Evolutionary conservation across 64 coral and sea anemone species (phyloP).

Genomic region (Pocillopora verrucosa): DNA sequence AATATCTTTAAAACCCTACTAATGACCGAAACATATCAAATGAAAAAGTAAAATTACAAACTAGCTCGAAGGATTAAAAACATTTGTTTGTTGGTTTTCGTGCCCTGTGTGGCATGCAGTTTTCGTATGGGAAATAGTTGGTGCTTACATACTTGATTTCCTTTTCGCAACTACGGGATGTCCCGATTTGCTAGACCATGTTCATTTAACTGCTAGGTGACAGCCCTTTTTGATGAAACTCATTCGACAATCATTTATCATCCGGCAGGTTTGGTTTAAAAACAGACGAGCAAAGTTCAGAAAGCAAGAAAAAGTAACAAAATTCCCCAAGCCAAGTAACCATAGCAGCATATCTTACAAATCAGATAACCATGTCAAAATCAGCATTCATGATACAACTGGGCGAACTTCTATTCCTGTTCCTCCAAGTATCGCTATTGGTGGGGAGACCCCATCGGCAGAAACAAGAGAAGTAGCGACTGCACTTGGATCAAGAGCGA

Average conservation of each 20-base stretch:
- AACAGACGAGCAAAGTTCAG: conserved; percentile 69
- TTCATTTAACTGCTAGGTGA: neutral
- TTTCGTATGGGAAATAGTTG: too few relatives aligned
- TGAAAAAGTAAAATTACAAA: too few relatives aligned
- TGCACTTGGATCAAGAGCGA: neutral
- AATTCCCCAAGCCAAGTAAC: neutral
- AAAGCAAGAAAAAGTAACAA: conserved; percentile 51
- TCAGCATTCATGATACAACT: neutral
- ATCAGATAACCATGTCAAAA: neutral
- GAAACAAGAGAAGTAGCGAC: neutral
- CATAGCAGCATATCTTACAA: neutral
- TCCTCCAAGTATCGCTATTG: conserved; percentile 29
- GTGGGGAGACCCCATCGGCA: neutral
- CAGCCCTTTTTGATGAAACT: too few relatives aligned
- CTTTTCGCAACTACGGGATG: too few relatives aligned
- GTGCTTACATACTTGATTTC: too few relatives aligned
- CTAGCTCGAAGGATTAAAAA: too few relatives aligned
- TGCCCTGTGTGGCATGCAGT: too few relatives aligned
- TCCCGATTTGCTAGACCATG: neutral
- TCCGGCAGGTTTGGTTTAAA: conserved; percentile 62
- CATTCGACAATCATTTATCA: too few relatives aligned
- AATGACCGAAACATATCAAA: too few relatives aligned
- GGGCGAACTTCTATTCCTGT: neutral
- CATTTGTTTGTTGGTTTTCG: too few relatives aligned
- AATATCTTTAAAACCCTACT: too few relatives aligned